Percentiles rank a stretch among this genome's conserved stretches.
These are phyloP conservation scores for Gonioctena quinquepunctata DNA, from an alignment of 1,140 invertebrate species.

Conservation along the genomic window DNA sequence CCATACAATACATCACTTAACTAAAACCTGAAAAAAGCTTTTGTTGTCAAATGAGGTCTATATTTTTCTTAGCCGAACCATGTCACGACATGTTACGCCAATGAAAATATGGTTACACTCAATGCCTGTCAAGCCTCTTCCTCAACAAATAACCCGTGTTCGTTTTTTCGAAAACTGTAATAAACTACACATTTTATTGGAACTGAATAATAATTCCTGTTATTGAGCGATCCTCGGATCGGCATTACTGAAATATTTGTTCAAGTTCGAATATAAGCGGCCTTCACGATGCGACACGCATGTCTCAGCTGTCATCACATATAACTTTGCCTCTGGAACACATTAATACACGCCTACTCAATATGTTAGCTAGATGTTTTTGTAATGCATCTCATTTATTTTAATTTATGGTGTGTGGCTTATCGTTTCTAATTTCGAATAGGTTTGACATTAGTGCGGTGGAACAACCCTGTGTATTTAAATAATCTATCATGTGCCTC, in stretches of 20 bases:
- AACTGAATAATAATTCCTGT: conserved; percentile 34
- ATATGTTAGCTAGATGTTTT: conserved; percentile 42
- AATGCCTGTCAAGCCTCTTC: not conserved
- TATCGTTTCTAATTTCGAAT: conserved; percentile 29
- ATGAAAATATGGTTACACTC: conserved; percentile 30
- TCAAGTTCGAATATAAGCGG: conserved; percentile 15
- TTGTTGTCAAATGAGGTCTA: too few species aligned
- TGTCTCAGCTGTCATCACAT: conserved; percentile 41
- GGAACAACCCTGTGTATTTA: too few species aligned
- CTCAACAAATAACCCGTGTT: conserved; percentile 35
- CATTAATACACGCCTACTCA: conserved; percentile 43
- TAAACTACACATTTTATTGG: conserved; percentile 31
- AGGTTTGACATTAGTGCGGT: not conserved
- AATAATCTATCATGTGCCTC: too few species aligned
- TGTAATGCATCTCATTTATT: conserved; percentile 44
- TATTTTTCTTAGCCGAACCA: conserved; percentile 33
- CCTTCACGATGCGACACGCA: conserved; percentile 26
- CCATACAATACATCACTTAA: too few species aligned
- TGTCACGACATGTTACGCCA: not conserved
- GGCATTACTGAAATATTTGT: conserved; percentile 37
- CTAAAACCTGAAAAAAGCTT: too few species aligned
- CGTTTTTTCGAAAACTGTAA: conserved; percentile 30
- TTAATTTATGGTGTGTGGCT: conserved; percentile 40
- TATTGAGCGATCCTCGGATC: conserved; percentile 37
- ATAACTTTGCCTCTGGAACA: conserved; percentile 42